Evolutionary conservation across 2,797 vertebrate genomes (phyloP).

Genomic region (Benthosema pterotum): DNA sequence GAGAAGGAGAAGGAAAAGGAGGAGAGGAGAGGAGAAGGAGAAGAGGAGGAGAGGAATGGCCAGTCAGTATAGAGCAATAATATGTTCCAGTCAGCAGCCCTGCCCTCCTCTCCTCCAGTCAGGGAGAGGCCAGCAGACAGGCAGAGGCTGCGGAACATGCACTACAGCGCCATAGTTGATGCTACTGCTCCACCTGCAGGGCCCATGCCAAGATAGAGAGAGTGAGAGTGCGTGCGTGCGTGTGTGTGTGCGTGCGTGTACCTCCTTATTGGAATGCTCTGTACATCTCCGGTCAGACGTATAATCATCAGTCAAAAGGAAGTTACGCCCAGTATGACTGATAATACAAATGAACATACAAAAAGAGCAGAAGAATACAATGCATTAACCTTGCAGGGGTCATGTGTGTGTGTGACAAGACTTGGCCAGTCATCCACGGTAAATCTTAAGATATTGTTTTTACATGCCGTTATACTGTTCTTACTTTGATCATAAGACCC

Average conservation of each 20-base stretch:
- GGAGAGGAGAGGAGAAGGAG: background rate
- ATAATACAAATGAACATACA: background rate
- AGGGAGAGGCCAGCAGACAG: slow-evolving; percentile 58
- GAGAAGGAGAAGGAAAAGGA: slow-evolving; percentile 8
- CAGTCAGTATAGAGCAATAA: slow-evolving; percentile 49
- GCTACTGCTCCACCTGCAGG: slow-evolving; percentile 84
- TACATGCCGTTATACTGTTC: too few species aligned
- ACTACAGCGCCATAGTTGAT: slow-evolving; percentile 70
- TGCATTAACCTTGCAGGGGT: too few species aligned
- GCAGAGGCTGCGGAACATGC: slow-evolving; percentile 12
- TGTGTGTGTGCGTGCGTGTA: background rate
- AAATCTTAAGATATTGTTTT: too few species aligned
- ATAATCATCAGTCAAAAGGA: background rate
- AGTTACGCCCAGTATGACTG: background rate
- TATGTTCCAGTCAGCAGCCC: slow-evolving; percentile 75
- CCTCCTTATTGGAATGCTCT: slow-evolving; percentile 28
- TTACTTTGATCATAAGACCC: too few species aligned
- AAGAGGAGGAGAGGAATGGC: slow-evolving; percentile 5
- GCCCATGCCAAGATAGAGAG: slow-evolving; percentile 50
- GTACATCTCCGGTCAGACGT: background rate
- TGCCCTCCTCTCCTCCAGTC: slow-evolving; percentile 43
- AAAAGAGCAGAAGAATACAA: too few species aligned
- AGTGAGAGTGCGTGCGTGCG: background rate
- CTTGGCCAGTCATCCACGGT: too few species aligned
- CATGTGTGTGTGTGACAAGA: too few species aligned